Conservation (phyloP, 2,888 invertebrate species). For the Rhagonycha lutea region DNA sequence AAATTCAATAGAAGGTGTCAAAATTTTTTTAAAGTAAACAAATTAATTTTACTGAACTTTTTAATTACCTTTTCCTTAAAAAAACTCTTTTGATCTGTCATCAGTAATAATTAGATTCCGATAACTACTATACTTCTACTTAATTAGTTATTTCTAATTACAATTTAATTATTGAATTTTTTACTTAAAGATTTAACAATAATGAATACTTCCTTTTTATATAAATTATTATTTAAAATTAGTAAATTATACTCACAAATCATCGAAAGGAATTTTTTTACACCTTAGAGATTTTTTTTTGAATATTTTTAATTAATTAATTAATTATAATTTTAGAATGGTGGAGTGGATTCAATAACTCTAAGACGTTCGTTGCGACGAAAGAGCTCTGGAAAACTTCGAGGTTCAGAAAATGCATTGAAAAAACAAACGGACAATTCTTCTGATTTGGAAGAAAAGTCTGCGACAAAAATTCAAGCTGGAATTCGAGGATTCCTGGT, state of each 20-base stretch:
- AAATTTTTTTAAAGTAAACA: background rate
- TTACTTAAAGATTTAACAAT: background rate
- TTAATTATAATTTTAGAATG: constrained; percentile 41
- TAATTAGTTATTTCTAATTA: background rate
- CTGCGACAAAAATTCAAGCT: constrained; percentile 62
- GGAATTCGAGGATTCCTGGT: constrained; percentile 61
- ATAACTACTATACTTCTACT: background rate
- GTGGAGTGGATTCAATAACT: constrained; percentile 37
- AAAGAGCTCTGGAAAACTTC: constrained; percentile 41
- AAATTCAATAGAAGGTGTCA: too few species aligned
- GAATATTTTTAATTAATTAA: background rate
- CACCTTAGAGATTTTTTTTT: too few species aligned
- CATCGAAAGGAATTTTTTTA: too few species aligned
- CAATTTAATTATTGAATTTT: background rate
- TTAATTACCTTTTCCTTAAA: background rate
- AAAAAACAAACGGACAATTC: constrained; percentile 18
- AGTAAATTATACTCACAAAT: too few species aligned
- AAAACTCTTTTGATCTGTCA: background rate
- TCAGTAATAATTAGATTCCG: background rate
- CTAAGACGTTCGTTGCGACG: constrained; percentile 42
- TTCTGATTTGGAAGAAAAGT: constrained; percentile 49
- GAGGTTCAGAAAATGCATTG: constrained; percentile 15
- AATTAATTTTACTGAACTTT: background rate
- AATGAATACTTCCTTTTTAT: too few species aligned
- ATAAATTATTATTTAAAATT: too few species aligned